Conservation (phyloP, 2,113 vertebrate species). For the Nanger granti region DNA sequence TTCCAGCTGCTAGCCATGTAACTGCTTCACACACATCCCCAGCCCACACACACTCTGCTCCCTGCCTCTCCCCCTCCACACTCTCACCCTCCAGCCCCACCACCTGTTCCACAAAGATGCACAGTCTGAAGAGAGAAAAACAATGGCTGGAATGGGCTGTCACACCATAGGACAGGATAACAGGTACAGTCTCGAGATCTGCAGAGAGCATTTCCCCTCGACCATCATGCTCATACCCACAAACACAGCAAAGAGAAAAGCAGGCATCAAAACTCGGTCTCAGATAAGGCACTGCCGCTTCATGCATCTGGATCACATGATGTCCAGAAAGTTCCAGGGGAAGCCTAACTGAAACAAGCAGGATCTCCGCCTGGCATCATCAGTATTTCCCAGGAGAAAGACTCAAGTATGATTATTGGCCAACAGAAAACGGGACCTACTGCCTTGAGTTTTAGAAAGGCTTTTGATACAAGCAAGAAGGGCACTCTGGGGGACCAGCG, state of each 20-base stretch:
- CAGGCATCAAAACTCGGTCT: not conserved
- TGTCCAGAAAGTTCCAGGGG: not conserved
- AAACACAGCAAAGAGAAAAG: not conserved
- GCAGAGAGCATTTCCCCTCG: not conserved
- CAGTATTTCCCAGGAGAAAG: not conserved
- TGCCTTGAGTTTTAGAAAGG: not conserved
- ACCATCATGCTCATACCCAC: not conserved
- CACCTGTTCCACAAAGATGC: not conserved
- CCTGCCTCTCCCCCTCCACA: not conserved
- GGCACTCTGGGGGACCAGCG: not conserved
- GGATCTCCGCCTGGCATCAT: not conserved
- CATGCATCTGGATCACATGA: not conserved
- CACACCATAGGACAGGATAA: not conserved
- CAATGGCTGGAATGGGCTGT: rapidly evolving
- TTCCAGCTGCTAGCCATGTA: not conserved
- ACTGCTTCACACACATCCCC: not conserved
- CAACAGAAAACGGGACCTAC: not conserved
- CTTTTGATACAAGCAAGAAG: not conserved
- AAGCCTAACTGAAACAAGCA: not conserved
- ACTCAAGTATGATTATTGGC: not conserved
- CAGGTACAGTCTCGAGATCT: not conserved
- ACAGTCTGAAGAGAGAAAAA: not conserved
- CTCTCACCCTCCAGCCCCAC: not conserved
- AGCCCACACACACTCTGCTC: not conserved
- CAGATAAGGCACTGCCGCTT: not conserved